Evolutionary conservation across 2,888 invertebrate genomes (phyloP), one percentile per base, ranked within the genome.

Genomic region (Rhagophthalmus giganteus): DNA sequence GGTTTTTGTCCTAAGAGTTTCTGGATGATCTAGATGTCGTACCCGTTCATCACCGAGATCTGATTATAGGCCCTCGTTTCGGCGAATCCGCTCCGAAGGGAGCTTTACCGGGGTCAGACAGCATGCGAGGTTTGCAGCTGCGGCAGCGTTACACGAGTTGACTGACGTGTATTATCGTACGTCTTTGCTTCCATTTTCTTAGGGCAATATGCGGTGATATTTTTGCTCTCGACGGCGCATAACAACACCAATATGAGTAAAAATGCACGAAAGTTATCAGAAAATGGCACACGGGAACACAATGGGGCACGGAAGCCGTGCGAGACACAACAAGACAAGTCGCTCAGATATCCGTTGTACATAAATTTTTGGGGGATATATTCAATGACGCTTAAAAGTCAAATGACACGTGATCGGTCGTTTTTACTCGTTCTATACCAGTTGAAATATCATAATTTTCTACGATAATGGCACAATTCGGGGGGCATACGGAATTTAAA

Each of bases 151-250:
- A 50, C 45, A 47, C 30, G 55, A 51, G 54, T 54, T 58, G 58
- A 57, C 57, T 59, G 60, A 59, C 58, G 53, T 54, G 55, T 55
- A 60, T 60, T 60, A 60, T 59, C 58, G 57, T 60, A 59, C 52
- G 57, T 47, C 44, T 51, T 52, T 37, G 47, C 51, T 37, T 45
- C 54, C 35, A 56, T 53, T 53, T 53, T 53, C 49, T 53, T 37
- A 46, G 40, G 49, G 45, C 52, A 55, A 52, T 55, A 52, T 57
- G 55, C 30, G 52, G 48, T 42, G 53, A 55, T 45, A 55, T 57
- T 55, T 52, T 46, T 28, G 55, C 52, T 30, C 44, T 37, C 27
- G 41, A 44, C 44, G 34, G 39, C 49, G 42, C 49, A 52, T 55
- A 55, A 57, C 57, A 44, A 49, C 42, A 44, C 47, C 60, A 55